Evolutionary conservation across 2,888 invertebrate species (phyloP), one percentile per base, ranked within the genome.

Genomic region (Smittia aterrima): DNA sequence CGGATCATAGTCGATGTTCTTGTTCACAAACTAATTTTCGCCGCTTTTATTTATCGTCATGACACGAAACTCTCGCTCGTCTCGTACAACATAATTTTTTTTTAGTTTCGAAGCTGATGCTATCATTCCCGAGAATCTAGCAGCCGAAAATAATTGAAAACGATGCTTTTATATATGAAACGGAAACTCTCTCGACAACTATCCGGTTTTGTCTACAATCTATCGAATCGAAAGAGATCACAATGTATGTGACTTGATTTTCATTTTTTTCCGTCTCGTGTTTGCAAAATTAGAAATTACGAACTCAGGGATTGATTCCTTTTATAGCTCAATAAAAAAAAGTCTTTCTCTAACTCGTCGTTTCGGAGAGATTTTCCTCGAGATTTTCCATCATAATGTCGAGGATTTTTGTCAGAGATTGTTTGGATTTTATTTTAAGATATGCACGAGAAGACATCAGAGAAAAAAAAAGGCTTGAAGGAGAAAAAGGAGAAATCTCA

Each of bases 321-420:
- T 72, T 72, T 72, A 72, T 62, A 38, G 53, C 72, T 72, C 72
- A 62, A 72, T 72, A 72, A 72, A 72, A 70, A 70, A n/a, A n/a
- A n/a, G n/a, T n/a, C n/a, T n/a, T 20, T 70, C 53, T 70, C 41
- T 40, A 25, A 11, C 25, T 24, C 16, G 24, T 64, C 25, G 16
- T 16, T 20, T 16, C 22, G 9, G 32, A 32, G 32, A 32, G n/a
- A n/a, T n/a, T n/a, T n/a, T 38, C 11, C 38, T 4, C 38, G 11
- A 38, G 38, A 4, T 47, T 18, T 58, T 22, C 22, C 20, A 18
- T 58, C 58, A 58, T 47, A 7, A 58, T 6, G 58, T 9, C n/a
- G 22, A 67, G 22, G 41, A 67, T 18, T 3, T 67, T 41, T 20
- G 40, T 18, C 20, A 53, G 20, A 40, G 53, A 67, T 20, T 70